Evolutionary conservation across 2,888 invertebrate species (phyloP).

Genomic region (Drosophila imparisetae): DNA sequence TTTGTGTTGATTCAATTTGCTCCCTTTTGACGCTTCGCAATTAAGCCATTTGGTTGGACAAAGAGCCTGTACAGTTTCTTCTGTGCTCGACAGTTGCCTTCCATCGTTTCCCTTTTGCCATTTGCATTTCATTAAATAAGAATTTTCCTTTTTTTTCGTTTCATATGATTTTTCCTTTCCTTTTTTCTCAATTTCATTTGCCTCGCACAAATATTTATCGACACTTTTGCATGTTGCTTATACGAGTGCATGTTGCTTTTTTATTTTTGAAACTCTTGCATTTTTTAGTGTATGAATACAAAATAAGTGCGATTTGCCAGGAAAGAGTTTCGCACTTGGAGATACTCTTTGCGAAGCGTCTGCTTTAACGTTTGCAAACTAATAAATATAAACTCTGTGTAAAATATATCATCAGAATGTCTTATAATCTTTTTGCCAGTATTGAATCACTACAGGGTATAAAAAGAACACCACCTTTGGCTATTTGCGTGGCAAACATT

Average conservation of each 20-base stretch:
- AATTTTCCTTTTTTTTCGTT: slow-evolving; percentile 23
- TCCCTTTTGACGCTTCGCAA: slow-evolving; percentile 59
- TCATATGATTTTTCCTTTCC: slow-evolving; percentile 39
- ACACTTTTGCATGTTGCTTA: slow-evolving; percentile 52
- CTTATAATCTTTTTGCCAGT: background rate
- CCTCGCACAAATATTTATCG: slow-evolving; percentile 64
- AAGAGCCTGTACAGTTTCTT: slow-evolving; percentile 5
- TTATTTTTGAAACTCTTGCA: slow-evolving; percentile 26
- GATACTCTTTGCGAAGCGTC: background rate
- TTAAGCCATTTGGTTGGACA: slow-evolving; percentile 50
- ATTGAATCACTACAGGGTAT: background rate
- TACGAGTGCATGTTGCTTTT: slow-evolving; percentile 25
- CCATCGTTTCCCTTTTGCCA: slow-evolving; percentile 18
- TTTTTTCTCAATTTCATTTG: slow-evolving; percentile 57
- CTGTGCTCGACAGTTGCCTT: slow-evolving; percentile 11
- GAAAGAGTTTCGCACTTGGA: background rate
- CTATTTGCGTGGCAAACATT: slow-evolving; percentile 61
- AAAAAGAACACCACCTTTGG: slow-evolving; percentile 59
- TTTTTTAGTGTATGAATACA: slow-evolving; percentile 16
- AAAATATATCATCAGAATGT: background rate
- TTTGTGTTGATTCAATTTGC: slow-evolving; percentile 55
- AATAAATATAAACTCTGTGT: background rate
- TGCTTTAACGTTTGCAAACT: background rate
- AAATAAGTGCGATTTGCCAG: background rate
- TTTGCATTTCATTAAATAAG: slow-evolving; percentile 55